Base-by-base conservation (phyloP, 2,797 vertebrate genomes). In the Arrhamphus sclerolepis region DNA sequence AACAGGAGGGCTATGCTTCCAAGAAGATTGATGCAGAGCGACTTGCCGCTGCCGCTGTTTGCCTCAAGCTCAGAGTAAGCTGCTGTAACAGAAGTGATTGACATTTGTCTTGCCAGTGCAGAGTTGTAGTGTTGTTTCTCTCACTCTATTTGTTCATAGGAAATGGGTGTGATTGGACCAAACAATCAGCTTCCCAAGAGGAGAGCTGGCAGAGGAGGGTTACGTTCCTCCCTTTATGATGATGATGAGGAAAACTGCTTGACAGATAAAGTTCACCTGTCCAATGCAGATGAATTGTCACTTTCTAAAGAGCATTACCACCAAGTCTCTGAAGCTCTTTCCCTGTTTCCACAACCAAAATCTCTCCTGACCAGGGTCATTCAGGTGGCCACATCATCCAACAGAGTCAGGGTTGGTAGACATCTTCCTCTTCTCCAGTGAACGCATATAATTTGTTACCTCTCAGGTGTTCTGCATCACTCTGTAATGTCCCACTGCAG, bases 11-110 rank as follows among this genome's bases (percentile, higher is more conserved):
- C 47, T 95, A 91, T 21, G 95, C 94, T 53, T 87, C 92, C 59
- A 95, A 90, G 83, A 98, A 94, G 88, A 81, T 90, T 0, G 94
- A 97, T 0, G 97, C 97, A 0, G 97, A 99, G 72, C 85, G 94
- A 5, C 88, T 92, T 24, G 97, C 97, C 2, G 97, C 97, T 0
- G 97, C 97, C 0, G 94, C 94, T 0, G 97, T 95, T 0, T 98
- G 97, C 72, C 92, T 92, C 41, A 95, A 92, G 14, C 94, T 99
- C 71, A 95, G 89, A 91, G 97, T 98, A 83, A 77, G 81, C 16
- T 13, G n/a, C 4, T 26, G 3, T 16, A 0, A 42, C 1, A 16
- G 1, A 41, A 13, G 19, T 18, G 6, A 11, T 3, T 3, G 9
- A 10, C 2, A 2, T 20, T 41, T 29, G 1, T 31, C 4, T 1